Evolutionary conservation across 2,797 vertebrate genomes (phyloP).

Genomic region (Pampus argenteus): DNA sequence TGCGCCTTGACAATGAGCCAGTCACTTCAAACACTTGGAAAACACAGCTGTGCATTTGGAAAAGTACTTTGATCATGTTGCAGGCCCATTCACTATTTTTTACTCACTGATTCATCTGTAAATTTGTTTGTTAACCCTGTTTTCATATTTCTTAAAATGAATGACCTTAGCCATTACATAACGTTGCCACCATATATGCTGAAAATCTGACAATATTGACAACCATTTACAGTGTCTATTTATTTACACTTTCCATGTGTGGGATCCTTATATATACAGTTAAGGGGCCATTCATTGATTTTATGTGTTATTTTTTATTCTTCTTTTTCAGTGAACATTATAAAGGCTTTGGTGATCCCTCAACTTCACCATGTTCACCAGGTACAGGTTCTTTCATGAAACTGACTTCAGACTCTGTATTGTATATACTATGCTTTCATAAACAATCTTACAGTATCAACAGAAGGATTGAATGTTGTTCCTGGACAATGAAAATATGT

Average conservation of each 20-base stretch:
- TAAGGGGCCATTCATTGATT: not conserved
- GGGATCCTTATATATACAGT: too few species aligned
- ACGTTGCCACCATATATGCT: not conserved
- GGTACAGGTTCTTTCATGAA: constrained; percentile 54
- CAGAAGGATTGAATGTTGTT: not conserved
- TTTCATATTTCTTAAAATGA: constrained; percentile 40
- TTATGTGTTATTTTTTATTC: constrained; percentile 12
- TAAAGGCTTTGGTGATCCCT: constrained; percentile 35
- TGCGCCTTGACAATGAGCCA: constrained; percentile 76
- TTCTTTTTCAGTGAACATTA: constrained; percentile 51
- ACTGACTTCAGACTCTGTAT: not conserved
- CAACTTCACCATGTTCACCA: constrained; percentile 51
- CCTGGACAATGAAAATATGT: constrained; percentile 27
- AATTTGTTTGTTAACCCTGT: constrained; percentile 35
- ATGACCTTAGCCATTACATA: constrained; percentile 25
- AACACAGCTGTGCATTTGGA: constrained; percentile 67
- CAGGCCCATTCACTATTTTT: constrained; percentile 44
- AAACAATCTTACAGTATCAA: not conserved
- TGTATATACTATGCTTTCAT: not conserved
- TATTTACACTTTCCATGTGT: not conserved
- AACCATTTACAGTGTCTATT: not conserved
- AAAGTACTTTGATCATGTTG: constrained; percentile 77
- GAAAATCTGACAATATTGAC: not conserved
- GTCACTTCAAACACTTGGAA: constrained; percentile 82
- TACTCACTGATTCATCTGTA: constrained; percentile 57